Conservation (phyloP, 2,113 vertebrate species). For the Glaucidium brasilianum region DNA sequence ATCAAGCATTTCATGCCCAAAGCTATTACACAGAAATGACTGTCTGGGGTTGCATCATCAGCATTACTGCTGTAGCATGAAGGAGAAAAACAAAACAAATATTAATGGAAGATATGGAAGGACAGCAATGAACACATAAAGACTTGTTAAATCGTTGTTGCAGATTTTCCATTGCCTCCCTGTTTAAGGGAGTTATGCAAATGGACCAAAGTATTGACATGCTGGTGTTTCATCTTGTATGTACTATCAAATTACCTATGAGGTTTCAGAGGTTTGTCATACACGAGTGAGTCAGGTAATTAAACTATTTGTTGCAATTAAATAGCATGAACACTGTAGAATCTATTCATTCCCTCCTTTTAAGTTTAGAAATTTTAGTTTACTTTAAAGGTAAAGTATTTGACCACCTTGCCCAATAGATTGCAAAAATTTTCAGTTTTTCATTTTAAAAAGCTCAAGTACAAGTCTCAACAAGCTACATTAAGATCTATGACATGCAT, state of each 20-base stretch:
- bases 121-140: not conserved
- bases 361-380: not conserved
- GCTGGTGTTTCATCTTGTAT: slow-evolving; percentile 18
- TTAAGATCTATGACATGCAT: not conserved
- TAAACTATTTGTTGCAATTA: slow-evolving; percentile 52
- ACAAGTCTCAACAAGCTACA: not conserved
- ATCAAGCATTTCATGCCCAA: slow-evolving; percentile 37
- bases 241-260: not conserved
- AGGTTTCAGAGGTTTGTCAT: not conserved
- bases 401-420: not conserved
- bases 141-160: not conserved
- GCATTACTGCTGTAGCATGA: slow-evolving; percentile 67
- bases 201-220: not conserved
- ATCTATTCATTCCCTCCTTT: not conserved
- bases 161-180: not conserved
- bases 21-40: slow-evolving; percentile 50
- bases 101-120: slow-evolving; percentile 42
- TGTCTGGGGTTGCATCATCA: slow-evolving; percentile 61
- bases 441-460: not conserved
- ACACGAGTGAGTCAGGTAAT: slow-evolving; percentile 5
- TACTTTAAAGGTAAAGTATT: not conserved
- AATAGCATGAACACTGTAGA: not conserved
- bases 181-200: not conserved
- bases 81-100: slow-evolving; percentile 64
- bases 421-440: not conserved